Evolutionary conservation across 2,797 vertebrate genomes (phyloP).

Genomic region (Hypotaenidia philippensis): DNA sequence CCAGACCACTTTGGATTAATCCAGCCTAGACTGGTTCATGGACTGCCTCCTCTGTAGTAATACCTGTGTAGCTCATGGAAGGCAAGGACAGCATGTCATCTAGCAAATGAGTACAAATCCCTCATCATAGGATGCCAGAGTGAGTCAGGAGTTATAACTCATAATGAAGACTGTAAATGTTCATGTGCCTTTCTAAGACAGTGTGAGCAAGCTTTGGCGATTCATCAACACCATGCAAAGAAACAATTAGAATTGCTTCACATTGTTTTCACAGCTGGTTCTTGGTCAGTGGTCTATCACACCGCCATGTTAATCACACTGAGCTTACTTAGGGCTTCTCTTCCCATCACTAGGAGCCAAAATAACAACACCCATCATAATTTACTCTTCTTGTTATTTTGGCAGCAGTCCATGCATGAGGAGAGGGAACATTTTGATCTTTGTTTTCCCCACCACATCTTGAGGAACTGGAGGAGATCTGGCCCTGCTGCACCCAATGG

Average conservation of each 20-base stretch:
- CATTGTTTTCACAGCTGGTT: not conserved
- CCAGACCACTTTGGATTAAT: not conserved
- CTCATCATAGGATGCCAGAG: not conserved
- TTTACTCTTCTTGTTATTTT: conserved; percentile 16
- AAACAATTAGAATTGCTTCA: conserved; percentile 40
- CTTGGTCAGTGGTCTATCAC: not conserved
- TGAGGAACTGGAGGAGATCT: not conserved
- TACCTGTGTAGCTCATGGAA: not conserved
- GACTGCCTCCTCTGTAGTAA: not conserved
- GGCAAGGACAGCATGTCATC: not conserved
- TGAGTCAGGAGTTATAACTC: conserved; percentile 1
- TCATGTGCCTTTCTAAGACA: not conserved
- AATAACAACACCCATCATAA: not conserved
- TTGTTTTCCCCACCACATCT: not conserved
- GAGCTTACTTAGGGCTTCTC: not conserved
- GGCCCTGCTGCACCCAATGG: not conserved
- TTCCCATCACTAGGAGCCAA: not conserved
- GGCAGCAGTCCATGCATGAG: not conserved
- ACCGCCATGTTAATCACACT: not conserved
- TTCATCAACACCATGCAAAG: not conserved
- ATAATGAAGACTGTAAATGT: not conserved
- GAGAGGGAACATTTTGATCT: not conserved
- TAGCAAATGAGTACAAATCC: not conserved
- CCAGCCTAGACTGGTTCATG: not conserved
- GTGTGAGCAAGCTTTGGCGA: conserved; percentile 6